A percentile compares a stretch with the other conserved stretches of the same genome.
phyloP scores from a whole-genome alignment of 2,888 invertebrate species.

The Parthenolecanium corni region DNA sequence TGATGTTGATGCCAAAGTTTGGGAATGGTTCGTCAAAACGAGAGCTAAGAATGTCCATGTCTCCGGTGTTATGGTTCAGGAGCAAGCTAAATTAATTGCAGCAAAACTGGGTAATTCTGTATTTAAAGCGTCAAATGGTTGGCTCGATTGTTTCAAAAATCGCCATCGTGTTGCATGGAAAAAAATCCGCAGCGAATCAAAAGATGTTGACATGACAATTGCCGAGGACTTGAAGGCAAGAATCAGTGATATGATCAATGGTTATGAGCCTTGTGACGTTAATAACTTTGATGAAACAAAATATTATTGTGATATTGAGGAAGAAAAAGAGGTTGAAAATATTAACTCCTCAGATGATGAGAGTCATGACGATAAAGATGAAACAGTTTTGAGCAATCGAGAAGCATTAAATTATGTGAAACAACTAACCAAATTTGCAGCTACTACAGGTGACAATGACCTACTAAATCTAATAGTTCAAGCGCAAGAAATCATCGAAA shows the following conservation, averaged over 20 bases:
- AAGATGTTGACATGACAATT: not conserved
- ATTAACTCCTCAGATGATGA: conserved; percentile 33
- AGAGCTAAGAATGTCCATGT: conserved; percentile 1
- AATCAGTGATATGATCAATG: not conserved
- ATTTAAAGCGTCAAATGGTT: conserved; percentile 11
- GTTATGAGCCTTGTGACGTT: conserved; percentile 10
- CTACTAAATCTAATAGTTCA: too few relatives aligned
- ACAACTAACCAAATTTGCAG: too few relatives aligned
- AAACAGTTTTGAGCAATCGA: conserved; percentile 30
- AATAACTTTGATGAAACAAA: conserved; percentile 26
- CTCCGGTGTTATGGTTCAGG: conserved; percentile 3
- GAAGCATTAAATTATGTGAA: too few relatives aligned
- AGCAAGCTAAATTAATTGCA: not conserved
- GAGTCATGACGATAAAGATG: conserved; percentile 32
- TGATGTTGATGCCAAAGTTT: too few relatives aligned
- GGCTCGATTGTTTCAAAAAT: conserved; percentile 9
- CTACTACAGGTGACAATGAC: too few relatives aligned
- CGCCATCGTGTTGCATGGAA: conserved; percentile 2
- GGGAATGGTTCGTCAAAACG: not conserved
- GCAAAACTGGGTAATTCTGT: not conserved
- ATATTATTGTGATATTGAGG: conserved; percentile 33
- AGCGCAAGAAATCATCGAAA: too few relatives aligned
- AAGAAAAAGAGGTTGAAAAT: conserved; percentile 35
- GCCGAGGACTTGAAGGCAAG: conserved; percentile 8
- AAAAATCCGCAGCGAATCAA: not conserved